phyloP scores from a whole-genome alignment of 2,797 vertebrate genomes.

The Pseudochromis fuscus region DNA sequence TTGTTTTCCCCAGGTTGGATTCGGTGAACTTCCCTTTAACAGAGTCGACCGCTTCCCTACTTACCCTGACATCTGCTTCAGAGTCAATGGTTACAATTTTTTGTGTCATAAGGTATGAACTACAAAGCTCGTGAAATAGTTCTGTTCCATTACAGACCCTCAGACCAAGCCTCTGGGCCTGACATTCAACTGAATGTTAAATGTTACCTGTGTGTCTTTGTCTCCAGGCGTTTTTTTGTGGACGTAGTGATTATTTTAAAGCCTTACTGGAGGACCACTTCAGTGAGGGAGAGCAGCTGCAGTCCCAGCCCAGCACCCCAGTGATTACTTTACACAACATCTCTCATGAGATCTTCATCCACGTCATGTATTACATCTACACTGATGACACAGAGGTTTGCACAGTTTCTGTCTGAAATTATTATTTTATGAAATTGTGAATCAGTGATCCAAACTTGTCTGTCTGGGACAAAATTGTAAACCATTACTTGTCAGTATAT shows the following conservation, averaged over 20 bases:
- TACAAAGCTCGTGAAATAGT: background rate
- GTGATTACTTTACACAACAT: constrained; percentile 92
- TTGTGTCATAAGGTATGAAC: constrained; percentile 93
- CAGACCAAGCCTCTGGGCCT: background rate
- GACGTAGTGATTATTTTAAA: constrained; percentile 97
- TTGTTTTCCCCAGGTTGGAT: constrained; percentile 87
- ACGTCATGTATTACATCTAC: constrained; percentile 95
- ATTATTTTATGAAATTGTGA: background rate
- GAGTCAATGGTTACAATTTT: constrained; percentile 89
- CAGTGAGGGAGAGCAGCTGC: constrained; percentile 90
- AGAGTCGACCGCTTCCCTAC: constrained; percentile 90
- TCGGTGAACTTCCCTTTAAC: constrained; percentile 95
- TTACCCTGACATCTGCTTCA: constrained; percentile 94
- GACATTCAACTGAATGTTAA: background rate
- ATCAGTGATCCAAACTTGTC: background rate
- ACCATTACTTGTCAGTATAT: background rate
- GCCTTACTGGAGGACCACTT: constrained; percentile 96
- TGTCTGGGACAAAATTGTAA: background rate
- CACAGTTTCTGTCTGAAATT: background rate
- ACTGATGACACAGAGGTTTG: constrained; percentile 93
- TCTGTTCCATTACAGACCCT: background rate
- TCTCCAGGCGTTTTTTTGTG: constrained; percentile 94
- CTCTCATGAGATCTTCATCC: constrained; percentile 91
- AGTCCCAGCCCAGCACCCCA: constrained; percentile 89
- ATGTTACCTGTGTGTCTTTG: background rate